These are phyloP conservation scores for Eidolon dupreanum DNA, from an alignment of 2,797 vertebrate genomes.

Conservation along the genomic window DNA sequence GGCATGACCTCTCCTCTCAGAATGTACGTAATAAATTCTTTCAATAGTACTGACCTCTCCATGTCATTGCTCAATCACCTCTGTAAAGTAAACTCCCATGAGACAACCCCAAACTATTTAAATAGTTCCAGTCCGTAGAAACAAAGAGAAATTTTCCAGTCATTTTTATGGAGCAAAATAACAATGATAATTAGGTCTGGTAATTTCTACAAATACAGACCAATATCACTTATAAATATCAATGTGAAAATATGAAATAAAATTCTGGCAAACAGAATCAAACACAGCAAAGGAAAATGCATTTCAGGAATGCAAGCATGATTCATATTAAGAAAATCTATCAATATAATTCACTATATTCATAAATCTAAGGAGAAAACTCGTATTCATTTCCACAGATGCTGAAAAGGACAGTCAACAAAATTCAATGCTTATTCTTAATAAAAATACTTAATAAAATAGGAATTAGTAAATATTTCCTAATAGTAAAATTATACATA, in stretches of 20 bases:
- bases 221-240: background rate
- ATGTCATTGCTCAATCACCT: background rate
- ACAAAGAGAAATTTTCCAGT: background rate
- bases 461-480: background rate
- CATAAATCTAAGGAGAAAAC: background rate
- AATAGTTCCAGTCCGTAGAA: background rate
- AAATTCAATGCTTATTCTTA: background rate
- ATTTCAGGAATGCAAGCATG: background rate
- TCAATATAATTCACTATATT: background rate
- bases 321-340: background rate
- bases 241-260: constrained; percentile 19
- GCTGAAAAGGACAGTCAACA: constrained; percentile 1
- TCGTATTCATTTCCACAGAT: background rate
- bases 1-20: background rate
- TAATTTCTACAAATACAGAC: background rate
- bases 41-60: background rate
- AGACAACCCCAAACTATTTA: background rate
- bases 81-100: background rate
- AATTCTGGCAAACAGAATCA: background rate
- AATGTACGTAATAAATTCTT: background rate
- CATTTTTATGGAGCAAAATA: background rate
- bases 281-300: background rate
- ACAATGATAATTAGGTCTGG: background rate
- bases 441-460: background rate
- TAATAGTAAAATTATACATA: background rate